These are phyloP conservation scores for Aix galericulata DNA, from an alignment of 2,113 vertebrate genomes.

Conservation along the genomic window DNA sequence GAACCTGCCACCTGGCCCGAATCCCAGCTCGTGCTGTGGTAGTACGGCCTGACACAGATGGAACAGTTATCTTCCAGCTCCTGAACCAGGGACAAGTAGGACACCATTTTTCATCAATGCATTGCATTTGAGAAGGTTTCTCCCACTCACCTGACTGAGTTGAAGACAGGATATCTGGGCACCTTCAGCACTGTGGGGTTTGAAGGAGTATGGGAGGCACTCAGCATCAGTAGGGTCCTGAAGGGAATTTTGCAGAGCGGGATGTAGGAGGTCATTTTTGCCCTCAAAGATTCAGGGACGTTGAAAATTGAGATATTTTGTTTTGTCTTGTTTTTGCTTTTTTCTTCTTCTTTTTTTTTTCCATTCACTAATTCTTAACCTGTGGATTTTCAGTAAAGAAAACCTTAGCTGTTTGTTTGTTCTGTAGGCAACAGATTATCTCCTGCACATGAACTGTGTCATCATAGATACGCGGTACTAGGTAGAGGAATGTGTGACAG, in stretches of 20 bases:
- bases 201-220: neutral
- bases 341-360: too few species aligned
- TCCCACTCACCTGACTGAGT: neutral
- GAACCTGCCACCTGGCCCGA: conserved; percentile 83
- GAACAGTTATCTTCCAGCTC: conserved; percentile 80
- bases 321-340: neutral
- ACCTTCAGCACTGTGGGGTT: neutral
- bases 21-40: conserved; percentile 86
- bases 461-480: neutral
- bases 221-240: neutral
- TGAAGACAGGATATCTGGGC: neutral
- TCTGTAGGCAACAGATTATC: neutral
- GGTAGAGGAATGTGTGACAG: neutral
- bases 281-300: neutral
- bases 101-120: neutral
- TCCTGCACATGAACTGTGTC: neutral
- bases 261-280: neutral
- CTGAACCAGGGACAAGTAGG: conserved; percentile 87
- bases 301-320: neutral
- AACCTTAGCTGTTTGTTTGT: neutral
- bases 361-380: neutral
- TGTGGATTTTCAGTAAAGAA: too few species aligned
- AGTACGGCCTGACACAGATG: conserved; percentile 71
- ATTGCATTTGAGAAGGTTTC: neutral
- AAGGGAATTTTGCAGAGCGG: neutral